Evolutionary conservation across 2,113 vertebrate genomes (phyloP).

Genomic region (Cebus imitator): DNA sequence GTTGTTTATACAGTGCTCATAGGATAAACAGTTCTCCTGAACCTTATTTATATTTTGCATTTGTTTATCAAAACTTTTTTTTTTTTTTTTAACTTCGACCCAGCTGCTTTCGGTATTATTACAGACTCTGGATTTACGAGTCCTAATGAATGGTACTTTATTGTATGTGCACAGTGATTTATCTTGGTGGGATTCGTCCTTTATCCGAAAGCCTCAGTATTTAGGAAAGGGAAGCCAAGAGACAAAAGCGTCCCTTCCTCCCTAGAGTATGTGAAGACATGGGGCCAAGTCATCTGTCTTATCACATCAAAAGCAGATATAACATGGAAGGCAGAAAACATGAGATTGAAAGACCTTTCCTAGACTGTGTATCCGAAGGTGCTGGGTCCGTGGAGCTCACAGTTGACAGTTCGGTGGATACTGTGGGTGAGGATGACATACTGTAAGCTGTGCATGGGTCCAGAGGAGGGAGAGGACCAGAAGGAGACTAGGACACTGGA

Average conservation of each 20-base stretch:
- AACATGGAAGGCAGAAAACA: background rate
- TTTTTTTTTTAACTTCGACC: conserved; percentile 42
- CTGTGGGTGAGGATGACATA: background rate
- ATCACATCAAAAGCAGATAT: background rate
- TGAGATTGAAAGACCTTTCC: background rate
- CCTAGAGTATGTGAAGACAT: background rate
- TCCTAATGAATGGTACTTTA: conserved; percentile 50
- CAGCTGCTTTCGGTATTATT: conserved; percentile 70
- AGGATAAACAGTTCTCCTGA: conserved; percentile 70
- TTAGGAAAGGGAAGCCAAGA: background rate
- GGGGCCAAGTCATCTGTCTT: background rate
- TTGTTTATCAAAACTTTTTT: conserved; percentile 71
- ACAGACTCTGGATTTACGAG: conserved; percentile 52
- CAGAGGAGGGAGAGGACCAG: background rate
- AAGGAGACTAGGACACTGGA: background rate
- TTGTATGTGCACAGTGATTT: conserved; percentile 37
- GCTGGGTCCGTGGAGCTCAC: too few species aligned
- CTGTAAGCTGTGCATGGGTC: background rate
- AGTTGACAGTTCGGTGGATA: background rate
- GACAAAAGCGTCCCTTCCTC: background rate
- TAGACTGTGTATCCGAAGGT: background rate
- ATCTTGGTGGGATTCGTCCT: background rate
- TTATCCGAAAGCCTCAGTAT: background rate
- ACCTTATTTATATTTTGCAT: conserved; percentile 76
- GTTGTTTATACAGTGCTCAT: conserved; percentile 62